Base-by-base conservation (phyloP, 2,888 invertebrate genomes). In the Thereva unica region DNA sequence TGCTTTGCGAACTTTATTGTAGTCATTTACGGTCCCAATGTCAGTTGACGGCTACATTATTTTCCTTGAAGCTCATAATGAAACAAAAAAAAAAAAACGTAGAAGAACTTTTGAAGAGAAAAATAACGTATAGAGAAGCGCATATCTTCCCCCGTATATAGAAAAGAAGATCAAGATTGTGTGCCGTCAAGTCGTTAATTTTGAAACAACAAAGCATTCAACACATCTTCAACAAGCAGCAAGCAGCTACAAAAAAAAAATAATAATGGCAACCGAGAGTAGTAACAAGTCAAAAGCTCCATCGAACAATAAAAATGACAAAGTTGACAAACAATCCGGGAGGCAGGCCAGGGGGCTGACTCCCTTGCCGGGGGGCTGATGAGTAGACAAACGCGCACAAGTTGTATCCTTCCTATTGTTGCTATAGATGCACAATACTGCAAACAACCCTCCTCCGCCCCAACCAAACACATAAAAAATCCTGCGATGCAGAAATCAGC, bases 231-330 rank as follows among this genome's bases (percentile, higher is more conserved):
- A 40, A 61, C 23, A 23, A 23, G 23, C 23, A 23, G 2, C 2
- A 2, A 47, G 10, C 45, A n/a, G 10, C 9, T 1, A 2, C 23
- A 23, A 23, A 23, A 23, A 50, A 50, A 61, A 61, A 61, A 64
- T 64, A 61, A 64, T 64, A 64, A 64, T 47, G 54, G 64, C 54
- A 54, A 45, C 54, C 23, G 23, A 55, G 23, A 55, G 45, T 47
- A 64, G 54, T 54, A 53, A 64, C 54, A 64, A 64, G 54, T 64
- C 54, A 47, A 64, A 64, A 64, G 45, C 54, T 64, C 54, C 40
- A 42, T 53, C 35, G 52, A 64, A 64, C 64, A 64, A 64, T 64
- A 64, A 64, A 64, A 54, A 64, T 64, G 64, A 64, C 64, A 64
- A 55, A 64, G 54, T 64, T 64, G 64, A 54, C 53, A 47, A 64